phyloP scores from a whole-genome alignment of 2,113 vertebrate species.

The Brachyhypopomus occidentalis region DNA sequence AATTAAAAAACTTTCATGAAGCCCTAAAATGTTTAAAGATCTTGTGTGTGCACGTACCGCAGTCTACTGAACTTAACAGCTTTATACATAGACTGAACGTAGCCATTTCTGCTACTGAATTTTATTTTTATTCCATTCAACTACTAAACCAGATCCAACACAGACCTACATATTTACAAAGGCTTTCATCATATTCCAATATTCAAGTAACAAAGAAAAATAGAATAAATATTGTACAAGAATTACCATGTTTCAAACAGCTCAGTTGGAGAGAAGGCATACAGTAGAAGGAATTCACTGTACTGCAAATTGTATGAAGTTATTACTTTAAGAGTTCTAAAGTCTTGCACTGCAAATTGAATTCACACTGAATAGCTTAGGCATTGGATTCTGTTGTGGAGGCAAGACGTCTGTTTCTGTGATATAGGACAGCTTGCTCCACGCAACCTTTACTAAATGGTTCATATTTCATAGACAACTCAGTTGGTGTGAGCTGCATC shows the following conservation, averaged over 20 bases:
- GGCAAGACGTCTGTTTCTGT: neutral
- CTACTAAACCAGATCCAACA: constrained; percentile 35
- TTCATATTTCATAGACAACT: neutral
- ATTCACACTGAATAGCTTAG: neutral
- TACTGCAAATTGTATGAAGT: neutral
- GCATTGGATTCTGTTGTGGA: constrained; percentile 3
- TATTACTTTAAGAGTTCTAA: neutral
- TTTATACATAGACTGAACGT: neutral
- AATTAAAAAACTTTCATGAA: too few relatives aligned
- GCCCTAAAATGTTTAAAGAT: too few relatives aligned
- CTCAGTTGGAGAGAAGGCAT: neutral
- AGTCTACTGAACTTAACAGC: too few relatives aligned
- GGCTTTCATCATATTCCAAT: constrained; percentile 31
- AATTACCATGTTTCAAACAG: constrained; percentile 15
- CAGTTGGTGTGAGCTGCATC: neutral
- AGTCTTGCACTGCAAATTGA: constrained; percentile 2
- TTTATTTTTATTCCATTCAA: constrained; percentile 50
- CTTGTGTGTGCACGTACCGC: too few relatives aligned
- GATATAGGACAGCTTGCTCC: neutral
- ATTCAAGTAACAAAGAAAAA: constrained; percentile 57
- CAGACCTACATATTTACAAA: constrained; percentile 37
- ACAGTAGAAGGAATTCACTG: neutral
- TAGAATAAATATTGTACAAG: constrained; percentile 50
- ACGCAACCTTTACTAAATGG: neutral
- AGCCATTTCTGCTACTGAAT: constrained; percentile 12